Evolutionary conservation across 2,888 invertebrate genomes (phyloP).

Genomic region (Cerastoderma edule): DNA sequence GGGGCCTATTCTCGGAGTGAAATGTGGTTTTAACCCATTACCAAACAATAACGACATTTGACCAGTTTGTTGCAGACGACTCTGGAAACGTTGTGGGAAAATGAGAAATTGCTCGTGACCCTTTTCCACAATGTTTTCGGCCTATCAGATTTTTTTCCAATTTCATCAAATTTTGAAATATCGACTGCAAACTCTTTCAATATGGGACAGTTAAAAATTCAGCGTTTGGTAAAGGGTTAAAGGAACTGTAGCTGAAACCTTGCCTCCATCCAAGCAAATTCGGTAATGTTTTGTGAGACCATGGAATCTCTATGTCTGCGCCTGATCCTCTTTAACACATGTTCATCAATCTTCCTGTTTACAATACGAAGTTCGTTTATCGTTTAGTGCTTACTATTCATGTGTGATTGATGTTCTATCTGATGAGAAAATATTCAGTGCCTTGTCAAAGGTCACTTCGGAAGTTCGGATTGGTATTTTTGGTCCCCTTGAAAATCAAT

Average conservation of each 20-base stretch:
- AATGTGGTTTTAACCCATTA: background rate
- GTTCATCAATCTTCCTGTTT: too few species aligned
- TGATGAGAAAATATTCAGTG: too few species aligned
- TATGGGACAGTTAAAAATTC: background rate
- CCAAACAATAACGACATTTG: background rate
- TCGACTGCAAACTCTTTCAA: background rate
- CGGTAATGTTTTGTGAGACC: background rate
- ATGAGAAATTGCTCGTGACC: slow-evolving; percentile 7
- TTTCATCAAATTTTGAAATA: background rate
- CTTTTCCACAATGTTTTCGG: slow-evolving; percentile 5
- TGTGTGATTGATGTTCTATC: background rate
- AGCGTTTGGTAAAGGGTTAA: slow-evolving; percentile 3
- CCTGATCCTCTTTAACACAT: too few species aligned
- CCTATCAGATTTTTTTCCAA: background rate
- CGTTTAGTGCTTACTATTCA: background rate
- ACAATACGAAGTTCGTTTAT: background rate
- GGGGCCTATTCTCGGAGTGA: background rate
- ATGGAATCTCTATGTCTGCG: background rate
- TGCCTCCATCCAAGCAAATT: background rate
- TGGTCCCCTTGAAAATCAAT: too few species aligned
- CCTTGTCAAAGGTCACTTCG: too few species aligned
- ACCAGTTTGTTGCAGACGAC: background rate
- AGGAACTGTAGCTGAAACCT: background rate
- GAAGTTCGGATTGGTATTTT: too few species aligned
- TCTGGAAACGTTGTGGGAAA: background rate